Base-by-base conservation (phyloP, 2,113 vertebrate species). In the Cromileptes altivelis region DNA sequence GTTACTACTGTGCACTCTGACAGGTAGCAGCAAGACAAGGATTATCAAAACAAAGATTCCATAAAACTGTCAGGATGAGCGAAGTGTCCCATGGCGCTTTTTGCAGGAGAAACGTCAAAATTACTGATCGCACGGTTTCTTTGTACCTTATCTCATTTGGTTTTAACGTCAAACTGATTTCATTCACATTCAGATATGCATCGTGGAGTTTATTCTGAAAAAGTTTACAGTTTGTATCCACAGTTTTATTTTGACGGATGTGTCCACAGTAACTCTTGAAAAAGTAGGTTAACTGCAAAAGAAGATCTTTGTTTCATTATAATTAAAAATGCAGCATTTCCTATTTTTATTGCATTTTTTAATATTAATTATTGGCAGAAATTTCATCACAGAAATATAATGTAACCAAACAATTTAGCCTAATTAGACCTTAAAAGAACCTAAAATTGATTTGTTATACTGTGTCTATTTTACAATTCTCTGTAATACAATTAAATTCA, bases 31-130 rank as follows among this genome's bases (percentile, higher is more conserved):
- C 88, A 90, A 89, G 86, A 90, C 79, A 50, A 77, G 87, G 89
- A 92, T 93, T 91, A 92, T 89, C 89, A 90, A 92, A 92, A 91
- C 89, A 91, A 90, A 91, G 89, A 91, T 91, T 92, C 85, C 52
- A 73, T 82, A 56, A 87, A 89, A 83, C 84, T 91, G 91, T 90
- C 91, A 90, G 65, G 25, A 64, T 82, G 82, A 92, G 70, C 70
- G 58, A 87, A 92, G 73, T 85, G 78, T 90, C 92, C 89, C 81
- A 53, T 85, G 85, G 91, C 81, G 27, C 4, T 93, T 90, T 60
- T 85, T 60, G 71, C 57, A 9, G 58, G 61, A 61, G 65, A 84
- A 80, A 87, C 52, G 88, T 85, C 85, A 89, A 70, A 88, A 88
- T 83, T 82, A 80, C 77, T 40, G 75, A 82, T 85, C 70, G 53